Evolutionary conservation across 2,797 vertebrate species (phyloP).

Genomic region (Xenopus petersii): DNA sequence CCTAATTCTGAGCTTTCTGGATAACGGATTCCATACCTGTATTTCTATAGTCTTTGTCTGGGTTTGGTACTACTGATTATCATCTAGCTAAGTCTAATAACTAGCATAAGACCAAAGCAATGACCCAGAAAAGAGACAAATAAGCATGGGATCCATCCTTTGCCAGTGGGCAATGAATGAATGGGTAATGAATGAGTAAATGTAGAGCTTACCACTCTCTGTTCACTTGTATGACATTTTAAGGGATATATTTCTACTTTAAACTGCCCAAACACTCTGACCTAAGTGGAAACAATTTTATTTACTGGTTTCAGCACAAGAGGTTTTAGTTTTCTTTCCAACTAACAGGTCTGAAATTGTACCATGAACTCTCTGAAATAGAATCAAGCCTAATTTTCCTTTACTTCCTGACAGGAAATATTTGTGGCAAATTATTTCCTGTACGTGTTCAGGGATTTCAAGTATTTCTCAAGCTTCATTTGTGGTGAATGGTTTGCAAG

Average conservation of each 20-base stretch:
- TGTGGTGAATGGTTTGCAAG: conserved; percentile 39
- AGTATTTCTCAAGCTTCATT: conserved; percentile 40
- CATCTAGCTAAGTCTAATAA: too few relatives aligned
- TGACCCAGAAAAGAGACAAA: too few relatives aligned
- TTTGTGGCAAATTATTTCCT: conserved; percentile 42
- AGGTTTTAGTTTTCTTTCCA: conserved; percentile 33
- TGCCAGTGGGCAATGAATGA: too few relatives aligned
- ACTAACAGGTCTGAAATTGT: conserved; percentile 31
- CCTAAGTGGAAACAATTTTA: conserved; percentile 43
- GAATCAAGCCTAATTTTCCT: conserved; percentile 45
- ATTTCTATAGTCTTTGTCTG: too few relatives aligned
- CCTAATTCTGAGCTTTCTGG: too few relatives aligned
- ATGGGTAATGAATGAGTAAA: too few relatives aligned
- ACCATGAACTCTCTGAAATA: conserved; percentile 39
- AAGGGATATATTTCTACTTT: neutral
- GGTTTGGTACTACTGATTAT: too few relatives aligned
- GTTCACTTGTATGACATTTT: too few relatives aligned
- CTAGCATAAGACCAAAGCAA: too few relatives aligned
- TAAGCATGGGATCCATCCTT: too few relatives aligned
- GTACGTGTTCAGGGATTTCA: conserved; percentile 38
- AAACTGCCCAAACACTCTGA: conserved; percentile 23
- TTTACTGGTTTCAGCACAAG: conserved; percentile 33
- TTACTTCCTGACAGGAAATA: conserved; percentile 46
- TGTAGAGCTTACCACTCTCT: too few relatives aligned
- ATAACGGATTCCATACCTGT: too few relatives aligned